Evolutionary conservation across 2,888 invertebrate genomes (phyloP).

Genomic region (Morinoia aosen): DNA sequence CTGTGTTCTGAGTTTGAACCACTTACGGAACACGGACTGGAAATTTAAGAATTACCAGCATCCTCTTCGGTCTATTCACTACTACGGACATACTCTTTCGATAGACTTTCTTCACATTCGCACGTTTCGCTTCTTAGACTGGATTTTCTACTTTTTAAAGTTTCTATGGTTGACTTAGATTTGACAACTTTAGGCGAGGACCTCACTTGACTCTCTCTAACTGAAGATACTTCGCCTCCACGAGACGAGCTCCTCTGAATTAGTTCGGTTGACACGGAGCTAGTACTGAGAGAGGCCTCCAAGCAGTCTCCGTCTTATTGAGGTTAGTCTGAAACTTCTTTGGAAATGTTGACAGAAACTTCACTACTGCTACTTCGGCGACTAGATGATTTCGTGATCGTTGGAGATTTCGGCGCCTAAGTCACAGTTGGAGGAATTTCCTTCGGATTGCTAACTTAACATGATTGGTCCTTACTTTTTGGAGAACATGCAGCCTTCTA

Average conservation of each 20-base stretch:
- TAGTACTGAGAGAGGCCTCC: not conserved
- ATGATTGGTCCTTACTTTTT: not conserved
- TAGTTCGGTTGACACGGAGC: not conserved
- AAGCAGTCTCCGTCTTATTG: not conserved
- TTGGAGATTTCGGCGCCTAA: not conserved
- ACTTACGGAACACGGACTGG: not conserved
- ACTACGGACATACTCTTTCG: not conserved
- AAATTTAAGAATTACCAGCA: not conserved
- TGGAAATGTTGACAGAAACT: not conserved
- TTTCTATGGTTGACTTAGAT: not conserved
- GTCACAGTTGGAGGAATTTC: not conserved
- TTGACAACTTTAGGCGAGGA: not conserved
- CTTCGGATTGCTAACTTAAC: not conserved
- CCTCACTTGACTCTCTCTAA: not conserved
- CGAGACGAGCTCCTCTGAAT: not conserved
- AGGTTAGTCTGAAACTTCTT: not conserved
- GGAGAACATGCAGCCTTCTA: not conserved
- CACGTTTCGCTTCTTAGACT: not conserved
- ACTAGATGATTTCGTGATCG: not conserved
- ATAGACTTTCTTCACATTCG: not conserved
- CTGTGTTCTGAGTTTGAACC: not conserved
- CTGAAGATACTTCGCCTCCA: not conserved
- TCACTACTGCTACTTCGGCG: not conserved
- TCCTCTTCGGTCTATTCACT: not conserved
- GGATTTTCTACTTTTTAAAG: not conserved